Evolutionary conservation across 1,140 invertebrate genomes (phyloP).

Genomic region (Panonychus citri): DNA sequence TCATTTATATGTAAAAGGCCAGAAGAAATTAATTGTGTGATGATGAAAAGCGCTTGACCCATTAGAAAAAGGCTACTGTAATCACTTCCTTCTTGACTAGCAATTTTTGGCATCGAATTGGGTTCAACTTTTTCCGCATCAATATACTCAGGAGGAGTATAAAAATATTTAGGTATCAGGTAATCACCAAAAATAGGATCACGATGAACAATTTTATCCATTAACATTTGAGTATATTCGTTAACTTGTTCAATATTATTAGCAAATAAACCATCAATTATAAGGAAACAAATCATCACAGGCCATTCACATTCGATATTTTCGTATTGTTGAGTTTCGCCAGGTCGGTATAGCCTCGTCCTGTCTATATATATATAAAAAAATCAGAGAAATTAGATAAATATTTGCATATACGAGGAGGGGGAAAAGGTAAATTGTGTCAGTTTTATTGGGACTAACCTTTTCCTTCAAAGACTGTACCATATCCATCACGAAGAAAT

Average conservation of each 20-base stretch:
- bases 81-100: constrained; percentile 34
- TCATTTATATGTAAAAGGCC: constrained; percentile 79
- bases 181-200: constrained; percentile 12
- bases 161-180: constrained; percentile 57
- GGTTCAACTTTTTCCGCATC: constrained; percentile 47
- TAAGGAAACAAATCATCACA: constrained; percentile 78
- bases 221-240: constrained; percentile 60
- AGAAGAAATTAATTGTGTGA: constrained; percentile 62
- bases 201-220: constrained; percentile 20
- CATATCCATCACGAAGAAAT: constrained; percentile 84
- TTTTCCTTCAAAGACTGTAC: constrained; percentile 41
- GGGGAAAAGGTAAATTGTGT: not conserved
- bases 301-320: constrained; percentile 96
- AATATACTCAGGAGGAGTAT: constrained; percentile 54
- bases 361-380: not conserved
- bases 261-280: constrained; percentile 54
- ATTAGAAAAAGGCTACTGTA: constrained; percentile 38
- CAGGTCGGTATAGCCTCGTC: constrained; percentile 38
- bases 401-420: not conserved
- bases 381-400: not conserved
- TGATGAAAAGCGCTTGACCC: constrained; percentile 85
- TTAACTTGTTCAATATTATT: constrained; percentile 67
- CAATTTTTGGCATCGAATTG: constrained; percentile 36
- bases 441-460: not conserved
- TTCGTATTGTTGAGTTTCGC: constrained; percentile 57